A percentile compares a stretch with the other conserved stretches of the same genome.
These are phyloP conservation scores for Malacosoma neustria DNA, from an alignment of 2,888 invertebrate genomes.

Conservation along the genomic window DNA sequence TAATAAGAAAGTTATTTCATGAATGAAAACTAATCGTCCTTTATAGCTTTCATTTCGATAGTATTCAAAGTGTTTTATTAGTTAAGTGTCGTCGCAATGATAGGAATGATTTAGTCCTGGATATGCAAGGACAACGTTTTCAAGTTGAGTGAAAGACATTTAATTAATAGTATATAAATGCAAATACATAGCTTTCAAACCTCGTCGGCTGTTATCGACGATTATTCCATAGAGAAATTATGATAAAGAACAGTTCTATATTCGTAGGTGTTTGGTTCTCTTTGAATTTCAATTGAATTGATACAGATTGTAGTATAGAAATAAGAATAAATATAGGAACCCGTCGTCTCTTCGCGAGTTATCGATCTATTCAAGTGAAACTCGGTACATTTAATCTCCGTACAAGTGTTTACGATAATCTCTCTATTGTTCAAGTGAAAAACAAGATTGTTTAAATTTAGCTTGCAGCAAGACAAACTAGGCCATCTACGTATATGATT, in stretches of 20 bases:
- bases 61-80: slow-evolving; percentile 23
- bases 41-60: slow-evolving; percentile 20
- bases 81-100: too few species aligned
- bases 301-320: slow-evolving; percentile 5
- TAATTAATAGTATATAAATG: too few species aligned
- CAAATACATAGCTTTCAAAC: too few species aligned
- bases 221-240: too few species aligned
- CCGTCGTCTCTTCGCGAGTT: slow-evolving; percentile 18
- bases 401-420: slow-evolving; percentile 18
- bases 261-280: too few species aligned
- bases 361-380: slow-evolving; percentile 18
- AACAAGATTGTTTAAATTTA: slow-evolving; percentile 14
- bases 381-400: slow-evolving; percentile 9
- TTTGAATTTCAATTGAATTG: slow-evolving; percentile 7
- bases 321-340: slow-evolving; percentile 18
- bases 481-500: background rate
- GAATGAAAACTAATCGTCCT: slow-evolving; percentile 22
- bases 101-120: too few species aligned
- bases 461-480: slow-evolving; percentile 4
- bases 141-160: too few species aligned
- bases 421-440: slow-evolving; percentile 19
- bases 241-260: too few species aligned
- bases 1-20: too few species aligned
- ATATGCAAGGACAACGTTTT: too few species aligned
- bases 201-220: too few species aligned